Evolutionary conservation across 2,888 invertebrate species (phyloP), one percentile per base, ranked within the genome.

Genomic region (Eumacrocentrus americanus): DNA sequence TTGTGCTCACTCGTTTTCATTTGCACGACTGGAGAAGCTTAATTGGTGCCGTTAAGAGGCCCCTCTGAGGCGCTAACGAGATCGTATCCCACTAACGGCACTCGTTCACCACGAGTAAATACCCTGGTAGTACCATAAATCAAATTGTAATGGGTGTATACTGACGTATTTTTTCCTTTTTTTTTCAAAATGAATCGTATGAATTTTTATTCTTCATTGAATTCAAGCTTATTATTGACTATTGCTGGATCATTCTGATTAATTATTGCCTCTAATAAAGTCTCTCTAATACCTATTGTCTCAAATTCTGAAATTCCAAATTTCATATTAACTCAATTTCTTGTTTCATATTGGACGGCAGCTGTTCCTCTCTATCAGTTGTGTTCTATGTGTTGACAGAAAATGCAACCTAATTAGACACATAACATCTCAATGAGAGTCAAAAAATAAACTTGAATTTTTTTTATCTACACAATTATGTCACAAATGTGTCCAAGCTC

Each of bases 401-500:
- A 35, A 4, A 7, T 7, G 2, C n/a, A 6, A 35, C n/a, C 2
- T 35, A 35, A 35, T 6, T 35, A 35, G 3, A 2, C 35, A 35
- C 9, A 35, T 7, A 35, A 35, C 9, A 3, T 25, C 16, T 9
- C 14, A 34, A 9, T 12, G 11, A 48, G 1, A 16, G 3, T 16
- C 9, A 29, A 5, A 11, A 29, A 12, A 48, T 11, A 16, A 18
- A 23, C 4, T 34, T 48, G 5, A 35, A 22, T n/a, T 20, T 46
- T 20, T 25, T 14, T 0, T 23, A n/a, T 47, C 6, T 22, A 47
- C 25, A 23, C 6, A 11, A 4, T 12, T 22, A 65, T 65, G 63
- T 65, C 63, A 29, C 63, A 60, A 44, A 54, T 47, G 57, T 63
- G 55, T 60, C 63, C 16, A 20, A n/a, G n/a, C n/a, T n/a, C n/a